phyloP scores from a whole-genome alignment of 2,888 invertebrate species.

The Chesias legatella region DNA sequence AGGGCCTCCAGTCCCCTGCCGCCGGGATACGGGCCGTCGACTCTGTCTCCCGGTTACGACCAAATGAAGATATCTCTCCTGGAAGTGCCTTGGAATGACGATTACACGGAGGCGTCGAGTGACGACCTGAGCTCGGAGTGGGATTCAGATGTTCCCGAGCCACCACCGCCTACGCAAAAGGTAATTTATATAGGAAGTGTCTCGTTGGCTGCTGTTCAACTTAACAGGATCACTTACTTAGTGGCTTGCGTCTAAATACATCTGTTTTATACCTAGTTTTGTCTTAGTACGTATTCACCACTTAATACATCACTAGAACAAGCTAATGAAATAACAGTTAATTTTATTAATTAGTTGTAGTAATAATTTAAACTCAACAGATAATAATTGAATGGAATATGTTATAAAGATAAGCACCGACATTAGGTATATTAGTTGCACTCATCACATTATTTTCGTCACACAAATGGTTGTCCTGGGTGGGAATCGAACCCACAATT shows the following conservation, averaged over 20 bases:
- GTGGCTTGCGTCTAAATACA: not conserved
- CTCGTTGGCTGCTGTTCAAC: conserved; percentile 8
- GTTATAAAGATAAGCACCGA: too few relatives aligned
- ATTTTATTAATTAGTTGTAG: too few relatives aligned
- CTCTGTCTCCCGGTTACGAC: conserved; percentile 84
- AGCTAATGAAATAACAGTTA: too few relatives aligned
- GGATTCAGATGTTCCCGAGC: conserved; percentile 90
- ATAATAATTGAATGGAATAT: too few relatives aligned
- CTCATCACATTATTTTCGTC: too few relatives aligned
- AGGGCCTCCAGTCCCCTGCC: conserved; percentile 77
- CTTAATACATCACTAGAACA: too few relatives aligned
- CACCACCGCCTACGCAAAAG: conserved; percentile 65
- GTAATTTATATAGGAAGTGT: conserved; percentile 36
- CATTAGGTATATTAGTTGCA: too few relatives aligned
- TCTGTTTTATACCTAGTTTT: too few relatives aligned
- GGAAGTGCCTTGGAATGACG: conserved; percentile 87
- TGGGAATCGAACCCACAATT: too few relatives aligned
- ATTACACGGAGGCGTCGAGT: conserved; percentile 94
- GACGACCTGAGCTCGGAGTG: conserved; percentile 95
- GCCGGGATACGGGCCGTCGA: conserved; percentile 67
- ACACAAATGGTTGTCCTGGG: too few relatives aligned
- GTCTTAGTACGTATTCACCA: too few relatives aligned
- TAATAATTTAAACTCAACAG: too few relatives aligned
- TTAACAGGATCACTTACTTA: not conserved
- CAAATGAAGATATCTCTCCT: conserved; percentile 89